Base-by-base conservation (phyloP, 2,888 invertebrate genomes). In the Heptascelio sp. region DNA sequence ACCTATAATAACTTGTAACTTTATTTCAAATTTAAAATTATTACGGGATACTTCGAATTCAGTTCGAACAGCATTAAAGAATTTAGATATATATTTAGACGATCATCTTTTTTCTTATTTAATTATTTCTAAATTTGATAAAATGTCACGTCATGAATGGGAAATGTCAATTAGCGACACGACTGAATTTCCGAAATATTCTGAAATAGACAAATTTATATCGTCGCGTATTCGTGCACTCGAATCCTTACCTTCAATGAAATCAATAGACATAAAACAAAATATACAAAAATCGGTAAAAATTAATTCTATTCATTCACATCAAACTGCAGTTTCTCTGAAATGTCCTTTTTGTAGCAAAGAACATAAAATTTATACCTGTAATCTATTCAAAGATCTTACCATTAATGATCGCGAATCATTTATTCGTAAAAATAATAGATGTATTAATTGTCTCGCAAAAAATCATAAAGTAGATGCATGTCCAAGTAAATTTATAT, bases 101-200 rank as follows among this genome's bases (percentile, higher is more conserved):
- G 72, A 73, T 64, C 17, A 73, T 59, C 19, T 43, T 59, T n/a
- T 70, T 25, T 57, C 46, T 59, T 70, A 70, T 70, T 5, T 43
- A 17, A 70, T 46, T 30, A n/a, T 59, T 30, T 46, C 71, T 5
- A 71, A 71, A 49, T 34, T 71, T 34, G 71, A 59, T 23, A 71
- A 46, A 59, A 21, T 23, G 3, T 49, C 71, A 11, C 49, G 59
- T 8, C 46, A 34, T 34, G 34, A 71, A 49, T 71, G 34, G 71
- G 59, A 71, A 30, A 70, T 57, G 57, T 5, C 0, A 6, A 13
- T 30, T 3, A 57, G 70, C 21, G 30, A 70, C 13, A 43, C 51
- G 9, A 59, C 46, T 46, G 70, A 59, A 46, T 70, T 57, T 13
- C 46, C 46, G 0, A 25, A 17, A 25, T 67, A 55, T 67, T 15